Percentiles rank a stretch among this genome's conserved stretches.
phyloP scores from a whole-genome alignment of 2,888 invertebrate genomes.

The Xestia c-nigrum region DNA sequence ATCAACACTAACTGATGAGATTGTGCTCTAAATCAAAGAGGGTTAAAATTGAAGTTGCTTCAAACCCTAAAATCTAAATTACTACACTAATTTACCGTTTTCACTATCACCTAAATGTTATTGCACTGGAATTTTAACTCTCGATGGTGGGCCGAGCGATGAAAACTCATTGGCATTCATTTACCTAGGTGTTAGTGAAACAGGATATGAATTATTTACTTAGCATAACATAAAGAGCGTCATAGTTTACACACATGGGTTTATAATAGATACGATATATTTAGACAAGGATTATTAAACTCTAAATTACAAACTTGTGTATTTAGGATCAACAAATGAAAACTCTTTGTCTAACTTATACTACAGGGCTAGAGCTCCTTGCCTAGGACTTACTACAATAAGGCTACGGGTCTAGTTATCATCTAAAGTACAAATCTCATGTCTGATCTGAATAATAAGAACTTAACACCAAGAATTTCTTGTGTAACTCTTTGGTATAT shows the following conservation, averaged over 20 bases:
- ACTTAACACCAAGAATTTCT: constrained; percentile 6
- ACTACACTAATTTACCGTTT: background rate
- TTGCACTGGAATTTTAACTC: background rate
- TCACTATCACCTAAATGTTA: background rate
- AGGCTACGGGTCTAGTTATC: constrained; percentile 65
- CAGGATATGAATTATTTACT: background rate
- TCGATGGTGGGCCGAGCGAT: no score
- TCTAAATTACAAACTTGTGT: constrained; percentile 51
- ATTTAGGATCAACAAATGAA: constrained; percentile 46
- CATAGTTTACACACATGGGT: constrained; percentile 38
- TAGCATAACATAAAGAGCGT: constrained; percentile 44
- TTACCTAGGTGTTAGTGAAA: background rate
- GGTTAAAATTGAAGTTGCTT: background rate
- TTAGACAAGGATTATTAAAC: constrained; percentile 4
- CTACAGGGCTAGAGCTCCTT: constrained; percentile 45
- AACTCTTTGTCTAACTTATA: constrained; percentile 19
- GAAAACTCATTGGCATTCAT: background rate
- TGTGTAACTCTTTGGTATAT: background rate
- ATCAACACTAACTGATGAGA: constrained; percentile 6
- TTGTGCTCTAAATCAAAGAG: constrained; percentile 11
- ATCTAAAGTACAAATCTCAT: constrained; percentile 39
- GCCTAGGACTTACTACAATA: constrained; percentile 51
- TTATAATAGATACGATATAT: constrained; percentile 14
- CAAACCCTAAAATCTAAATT: constrained; percentile 7
- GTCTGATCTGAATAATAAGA: constrained; percentile 12